A percentile compares a stretch with the other conserved stretches of the same genome.
Conservation (phyloP, 2,888 invertebrate genomes). For the Gastracanthus pulcherrimus region DNA sequence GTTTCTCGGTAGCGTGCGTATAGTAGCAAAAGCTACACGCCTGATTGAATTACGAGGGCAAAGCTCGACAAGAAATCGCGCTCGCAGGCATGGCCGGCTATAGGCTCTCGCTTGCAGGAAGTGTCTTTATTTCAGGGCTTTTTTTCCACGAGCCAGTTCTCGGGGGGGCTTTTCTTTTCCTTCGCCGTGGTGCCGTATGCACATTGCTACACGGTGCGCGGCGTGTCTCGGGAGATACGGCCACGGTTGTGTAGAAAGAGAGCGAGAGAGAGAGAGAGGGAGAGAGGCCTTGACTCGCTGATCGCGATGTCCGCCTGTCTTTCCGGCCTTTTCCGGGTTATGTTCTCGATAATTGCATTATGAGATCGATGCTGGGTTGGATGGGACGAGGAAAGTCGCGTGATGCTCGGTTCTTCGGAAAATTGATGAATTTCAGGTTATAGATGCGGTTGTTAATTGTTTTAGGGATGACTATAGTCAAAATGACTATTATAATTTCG, state of each 20-base stretch:
- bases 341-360: slow-evolving; percentile 29
- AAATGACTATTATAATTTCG: too few species aligned
- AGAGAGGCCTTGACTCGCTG: slow-evolving; percentile 29
- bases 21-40: slow-evolving; percentile 35
- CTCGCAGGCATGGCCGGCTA: too few species aligned
- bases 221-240: too few species aligned
- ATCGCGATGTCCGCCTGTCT: not conserved
- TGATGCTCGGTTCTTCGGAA: too few species aligned
- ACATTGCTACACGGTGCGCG: not conserved
- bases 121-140: slow-evolving; percentile 36
- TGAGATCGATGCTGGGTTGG: not conserved
- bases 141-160: slow-evolving; percentile 5
- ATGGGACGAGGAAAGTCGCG: not conserved
- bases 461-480: too few species aligned
- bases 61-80: slow-evolving; percentile 39
- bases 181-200: not conserved
- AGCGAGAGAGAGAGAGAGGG: too few species aligned
- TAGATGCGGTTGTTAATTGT: too few species aligned
- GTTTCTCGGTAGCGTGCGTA: not conserved
- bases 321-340: not conserved
- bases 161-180: slow-evolving; percentile 9
- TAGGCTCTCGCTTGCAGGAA: slow-evolving; percentile 42
- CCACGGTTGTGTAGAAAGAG: too few species aligned
- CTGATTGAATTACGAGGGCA: slow-evolving; percentile 54
- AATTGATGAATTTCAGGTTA: too few species aligned